Conservation (phyloP, 2,888 invertebrate species). For the Chaetoderma sp. region DNA sequence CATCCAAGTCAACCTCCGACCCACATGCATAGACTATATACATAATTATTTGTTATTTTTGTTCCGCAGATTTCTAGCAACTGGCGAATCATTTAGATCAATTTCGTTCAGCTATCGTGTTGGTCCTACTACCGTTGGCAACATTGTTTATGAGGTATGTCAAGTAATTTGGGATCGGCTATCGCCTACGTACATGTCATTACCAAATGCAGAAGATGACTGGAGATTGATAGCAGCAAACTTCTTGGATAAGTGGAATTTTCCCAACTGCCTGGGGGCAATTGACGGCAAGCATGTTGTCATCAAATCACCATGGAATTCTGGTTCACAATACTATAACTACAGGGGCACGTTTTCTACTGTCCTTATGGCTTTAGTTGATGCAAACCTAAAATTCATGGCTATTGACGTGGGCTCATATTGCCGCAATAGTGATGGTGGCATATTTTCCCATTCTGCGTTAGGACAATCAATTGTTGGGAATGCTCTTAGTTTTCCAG, state of each 20-base stretch:
- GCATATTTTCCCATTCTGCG: slow-evolving; percentile 38
- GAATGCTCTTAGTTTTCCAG: slow-evolving; percentile 6
- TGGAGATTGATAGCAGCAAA: slow-evolving; percentile 1
- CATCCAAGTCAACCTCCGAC: too few relatives aligned
- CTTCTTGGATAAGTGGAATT: slow-evolving; percentile 39
- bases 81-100: too few relatives aligned
- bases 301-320: slow-evolving; percentile 8
- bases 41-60: too few relatives aligned
- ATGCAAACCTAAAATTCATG: slow-evolving; percentile 63
- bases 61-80: too few relatives aligned
- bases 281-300: slow-evolving; percentile 9
- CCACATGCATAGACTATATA: too few relatives aligned
- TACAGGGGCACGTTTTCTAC: slow-evolving; percentile 35
- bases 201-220: too few relatives aligned
- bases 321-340: slow-evolving; percentile 2
- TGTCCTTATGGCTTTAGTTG: slow-evolving; percentile 45
- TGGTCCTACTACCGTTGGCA: too few relatives aligned
- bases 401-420: slow-evolving; percentile 60
- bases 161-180: too few relatives aligned
- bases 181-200: too few relatives aligned
- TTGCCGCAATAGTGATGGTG: slow-evolving; percentile 60
- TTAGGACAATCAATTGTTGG: neutral
- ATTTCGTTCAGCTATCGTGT: too few relatives aligned
- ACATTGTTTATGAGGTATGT: too few relatives aligned
- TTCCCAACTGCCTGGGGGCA: slow-evolving; percentile 9